phyloP scores from a whole-genome alignment of 2,113 vertebrate genomes.

The Sturnus vulgaris region DNA sequence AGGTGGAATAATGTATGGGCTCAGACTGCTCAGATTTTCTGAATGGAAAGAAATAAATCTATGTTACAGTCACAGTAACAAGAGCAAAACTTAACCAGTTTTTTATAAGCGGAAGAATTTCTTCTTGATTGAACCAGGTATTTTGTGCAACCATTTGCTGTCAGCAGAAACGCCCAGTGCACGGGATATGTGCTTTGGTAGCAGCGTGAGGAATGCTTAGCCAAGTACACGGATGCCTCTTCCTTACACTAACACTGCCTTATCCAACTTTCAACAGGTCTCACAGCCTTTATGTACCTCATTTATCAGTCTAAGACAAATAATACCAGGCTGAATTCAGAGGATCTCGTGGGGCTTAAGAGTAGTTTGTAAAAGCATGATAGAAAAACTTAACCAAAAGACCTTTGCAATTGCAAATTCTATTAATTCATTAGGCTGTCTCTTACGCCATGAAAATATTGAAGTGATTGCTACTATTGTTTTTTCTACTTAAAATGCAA shows the following conservation, averaged over 20 bases:
- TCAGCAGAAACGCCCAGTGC: not conserved
- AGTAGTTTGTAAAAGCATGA: not conserved
- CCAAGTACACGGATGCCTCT: not conserved
- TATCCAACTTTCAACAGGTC: not conserved
- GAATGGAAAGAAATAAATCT: not conserved
- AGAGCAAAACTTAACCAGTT: not conserved
- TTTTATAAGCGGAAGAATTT: not conserved
- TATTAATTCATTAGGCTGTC: not conserved
- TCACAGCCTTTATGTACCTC: not conserved
- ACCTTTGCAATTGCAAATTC: not conserved
- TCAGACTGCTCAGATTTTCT: not conserved
- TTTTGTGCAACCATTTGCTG: not conserved
- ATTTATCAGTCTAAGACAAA: not conserved
- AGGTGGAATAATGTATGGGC: not conserved
- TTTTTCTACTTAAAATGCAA: constrained; percentile 4
- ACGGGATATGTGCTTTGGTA: not conserved
- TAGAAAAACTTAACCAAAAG: not conserved
- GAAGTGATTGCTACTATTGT: not conserved
- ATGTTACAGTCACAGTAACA: not conserved
- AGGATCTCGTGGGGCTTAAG: not conserved
- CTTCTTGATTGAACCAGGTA: not conserved
- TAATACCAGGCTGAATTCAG: not conserved
- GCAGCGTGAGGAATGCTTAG: not conserved
- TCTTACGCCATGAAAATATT: not conserved
- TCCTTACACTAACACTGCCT: not conserved